Evolutionary conservation across 2,888 invertebrate species (phyloP), one percentile per base, ranked within the genome.

Genomic region (Alloplasta piceator): DNA sequence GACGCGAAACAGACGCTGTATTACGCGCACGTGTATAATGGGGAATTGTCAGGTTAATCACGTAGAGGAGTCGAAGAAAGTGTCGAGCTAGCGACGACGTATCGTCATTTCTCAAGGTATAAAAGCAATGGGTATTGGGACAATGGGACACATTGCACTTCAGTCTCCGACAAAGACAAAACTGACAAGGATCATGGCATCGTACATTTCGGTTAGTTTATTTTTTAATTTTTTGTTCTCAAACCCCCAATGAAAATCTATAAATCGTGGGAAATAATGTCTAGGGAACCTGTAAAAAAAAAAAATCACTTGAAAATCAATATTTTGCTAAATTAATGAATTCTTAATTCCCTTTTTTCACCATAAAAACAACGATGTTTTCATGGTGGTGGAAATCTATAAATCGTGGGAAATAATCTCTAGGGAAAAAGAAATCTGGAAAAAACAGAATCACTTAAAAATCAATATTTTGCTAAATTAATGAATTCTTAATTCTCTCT

Each of bases 61-160:
- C 87, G 87, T 85, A 60, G 26, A 26, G 26, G 26, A 26, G 58
- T 67, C 50, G 77, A 87, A 85, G 87, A 87, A 87, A 87, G 87
- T 83, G 82, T 26, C 86, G 79, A 75, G 78, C 75, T 48, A 26
- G 26, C 68, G 46, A 60, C 73, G 73, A 12, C 70, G 68, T 48
- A 41, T 46, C 38, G 12, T 74, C 63, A 60, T 67, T 73, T 43
- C 56, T 48, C 61, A 60, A 36, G 50, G 70, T 87, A 87, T 87
- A 87, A 87, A 87, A 85, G 85, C 83, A 36, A 80, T 46, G 75
- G 46, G 77, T 56, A 36, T 77, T 52, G 48, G 63, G 56, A 66
- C 80, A 80, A 72, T 75, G 64, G 48, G 26, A 26, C 60, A 71
- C 79, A 84, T 82, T 78, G 70, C 75, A 80, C 63, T 68, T 80